These are phyloP conservation scores for Ciconia nigra DNA, from an alignment of 2,797 vertebrate species.

Conservation along the genomic window DNA sequence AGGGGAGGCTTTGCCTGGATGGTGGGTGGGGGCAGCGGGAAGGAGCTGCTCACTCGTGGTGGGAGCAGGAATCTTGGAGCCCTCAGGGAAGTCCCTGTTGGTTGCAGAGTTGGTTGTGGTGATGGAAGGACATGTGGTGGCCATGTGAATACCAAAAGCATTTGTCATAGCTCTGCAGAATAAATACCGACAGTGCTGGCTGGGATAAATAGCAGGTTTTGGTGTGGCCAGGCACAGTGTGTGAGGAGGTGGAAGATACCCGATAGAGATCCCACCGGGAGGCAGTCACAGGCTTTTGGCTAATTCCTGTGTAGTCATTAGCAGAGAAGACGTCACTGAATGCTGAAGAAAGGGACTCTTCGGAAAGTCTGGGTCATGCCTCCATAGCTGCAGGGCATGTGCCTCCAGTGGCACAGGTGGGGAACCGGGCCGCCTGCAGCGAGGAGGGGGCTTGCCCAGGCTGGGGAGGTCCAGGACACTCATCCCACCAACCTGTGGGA, in stretches of 20 bases:
- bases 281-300: neutral
- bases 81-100: rapidly evolving
- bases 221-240: neutral
- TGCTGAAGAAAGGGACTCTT: neutral
- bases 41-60: neutral
- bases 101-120: neutral
- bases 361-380: neutral
- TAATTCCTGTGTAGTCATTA: rapidly evolving
- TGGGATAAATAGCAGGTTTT: neutral
- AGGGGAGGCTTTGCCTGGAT: neutral
- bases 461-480: rapidly evolving
- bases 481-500: neutral
- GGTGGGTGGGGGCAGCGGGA: neutral
- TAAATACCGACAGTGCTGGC: neutral
- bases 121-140: neutral
- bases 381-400: neutral
- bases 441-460: neutral
- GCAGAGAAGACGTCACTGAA: neutral
- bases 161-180: neutral
- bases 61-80: neutral
- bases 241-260: neutral
- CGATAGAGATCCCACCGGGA: neutral
- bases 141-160: neutral
- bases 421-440: neutral
- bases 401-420: neutral